Conservation (phyloP, 2,113 vertebrate genomes). For the Sterrhoptilus dennistouni region DNA sequence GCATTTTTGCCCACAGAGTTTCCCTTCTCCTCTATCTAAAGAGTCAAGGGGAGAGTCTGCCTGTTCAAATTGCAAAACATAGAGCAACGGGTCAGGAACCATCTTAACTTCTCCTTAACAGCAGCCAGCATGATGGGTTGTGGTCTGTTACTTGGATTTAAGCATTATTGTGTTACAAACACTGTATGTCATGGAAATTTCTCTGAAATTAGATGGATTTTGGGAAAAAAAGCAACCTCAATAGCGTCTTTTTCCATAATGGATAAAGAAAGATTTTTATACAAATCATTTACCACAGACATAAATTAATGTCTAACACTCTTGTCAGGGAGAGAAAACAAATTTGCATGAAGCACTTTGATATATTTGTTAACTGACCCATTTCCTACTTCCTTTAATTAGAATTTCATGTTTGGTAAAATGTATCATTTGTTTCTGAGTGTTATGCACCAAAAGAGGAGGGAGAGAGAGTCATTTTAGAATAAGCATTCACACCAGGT, state of each 20-base stretch:
- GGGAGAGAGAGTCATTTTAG: neutral
- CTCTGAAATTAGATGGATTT: neutral
- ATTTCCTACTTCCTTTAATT: conserved; percentile 49
- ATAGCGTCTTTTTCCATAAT: neutral
- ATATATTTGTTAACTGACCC: conserved; percentile 18
- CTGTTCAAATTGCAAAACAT: neutral
- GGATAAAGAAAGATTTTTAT: neutral
- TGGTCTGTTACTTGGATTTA: neutral
- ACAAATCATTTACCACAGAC: neutral
- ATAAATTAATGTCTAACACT: neutral
- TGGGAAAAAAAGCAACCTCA: neutral
- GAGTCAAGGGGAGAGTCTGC: neutral
- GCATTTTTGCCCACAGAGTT: neutral
- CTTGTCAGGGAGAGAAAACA: neutral
- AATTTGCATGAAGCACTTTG: neutral
- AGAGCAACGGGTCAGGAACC: neutral
- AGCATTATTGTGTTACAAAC: neutral
- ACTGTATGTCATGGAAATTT: neutral
- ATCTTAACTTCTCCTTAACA: neutral
- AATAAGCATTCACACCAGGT: neutral
- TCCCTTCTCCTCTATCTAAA: neutral
- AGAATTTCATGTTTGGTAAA: conserved; percentile 32
- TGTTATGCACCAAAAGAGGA: neutral
- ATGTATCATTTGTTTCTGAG: conserved; percentile 36
- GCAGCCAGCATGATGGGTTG: neutral